These are phyloP conservation scores for Aldrovandia affinis DNA, from an alignment of 2,797 vertebrate species.

Conservation along the genomic window DNA sequence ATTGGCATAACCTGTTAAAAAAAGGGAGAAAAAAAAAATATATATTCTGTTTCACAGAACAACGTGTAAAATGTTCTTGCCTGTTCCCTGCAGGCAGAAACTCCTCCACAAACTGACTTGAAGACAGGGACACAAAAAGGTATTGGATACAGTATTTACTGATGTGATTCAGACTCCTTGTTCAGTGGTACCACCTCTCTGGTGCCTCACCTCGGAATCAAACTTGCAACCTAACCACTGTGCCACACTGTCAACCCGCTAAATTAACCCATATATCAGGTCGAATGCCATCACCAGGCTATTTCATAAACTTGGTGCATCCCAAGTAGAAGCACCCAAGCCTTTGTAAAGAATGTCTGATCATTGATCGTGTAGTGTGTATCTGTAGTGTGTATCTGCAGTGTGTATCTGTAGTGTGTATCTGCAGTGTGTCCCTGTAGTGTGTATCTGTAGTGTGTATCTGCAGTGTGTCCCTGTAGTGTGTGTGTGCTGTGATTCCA, in stretches of 20 bases:
- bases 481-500: background rate
- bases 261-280: background rate
- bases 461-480: too few relatives aligned
- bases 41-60: background rate
- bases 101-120: constrained; percentile 84
- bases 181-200: background rate
- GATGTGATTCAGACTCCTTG: background rate
- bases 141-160: constrained; percentile 47
- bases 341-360: too few relatives aligned
- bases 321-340: background rate
- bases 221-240: background rate
- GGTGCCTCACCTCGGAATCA: background rate
- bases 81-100: constrained; percentile 79
- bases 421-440: too few relatives aligned
- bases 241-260: background rate
- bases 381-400: too few relatives aligned
- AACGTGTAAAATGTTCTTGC: background rate
- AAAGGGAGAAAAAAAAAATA: background rate
- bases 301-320: too few relatives aligned
- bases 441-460: too few relatives aligned
- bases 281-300: too few relatives aligned
- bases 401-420: too few relatives aligned
- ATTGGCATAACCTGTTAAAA: background rate
- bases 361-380: too few relatives aligned
- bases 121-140: constrained; percentile 96